Percentiles rank a stretch among this genome's conserved stretches.
Evolutionary conservation across 2,797 vertebrate species (phyloP).

Genomic region (Amphiprion clarkii): DNA sequence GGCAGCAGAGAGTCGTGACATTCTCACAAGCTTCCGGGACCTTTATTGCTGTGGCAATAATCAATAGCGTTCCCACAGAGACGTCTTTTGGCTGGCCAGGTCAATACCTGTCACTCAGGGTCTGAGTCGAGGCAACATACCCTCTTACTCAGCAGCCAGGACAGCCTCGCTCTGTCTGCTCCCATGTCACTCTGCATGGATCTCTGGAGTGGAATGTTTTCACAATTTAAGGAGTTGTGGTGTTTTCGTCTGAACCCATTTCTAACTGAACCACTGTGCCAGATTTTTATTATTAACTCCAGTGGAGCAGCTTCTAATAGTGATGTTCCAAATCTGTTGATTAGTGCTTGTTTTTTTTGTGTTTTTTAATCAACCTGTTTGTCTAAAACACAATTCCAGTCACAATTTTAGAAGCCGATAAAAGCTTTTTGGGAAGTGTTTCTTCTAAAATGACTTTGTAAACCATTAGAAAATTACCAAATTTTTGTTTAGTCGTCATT

Average conservation of each 20-base stretch:
- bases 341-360: too few relatives aligned
- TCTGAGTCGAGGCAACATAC: slow-evolving; percentile 73
- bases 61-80: slow-evolving; percentile 86
- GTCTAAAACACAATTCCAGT: too few relatives aligned
- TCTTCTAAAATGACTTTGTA: background rate
- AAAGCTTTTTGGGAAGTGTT: background rate
- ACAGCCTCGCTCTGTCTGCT: slow-evolving; percentile 50
- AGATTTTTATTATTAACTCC: background rate
- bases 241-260: slow-evolving; percentile 7
- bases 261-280: slow-evolving; percentile 1
- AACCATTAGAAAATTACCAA: background rate
- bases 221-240: slow-evolving; percentile 28
- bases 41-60: slow-evolving; percentile 84
- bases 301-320: background rate
- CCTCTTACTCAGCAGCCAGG: slow-evolving; percentile 84
- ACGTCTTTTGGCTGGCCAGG: slow-evolving; percentile 80
- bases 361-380: background rate
- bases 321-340: background rate
- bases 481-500: background rate
- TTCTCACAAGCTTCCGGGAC: slow-evolving; percentile 84
- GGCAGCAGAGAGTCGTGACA: slow-evolving; percentile 80
- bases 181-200: slow-evolving; percentile 35
- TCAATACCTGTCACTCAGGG: slow-evolving; percentile 87
- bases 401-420: background rate
- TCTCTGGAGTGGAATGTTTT: slow-evolving; percentile 26